These are phyloP conservation scores for Ceratina japonica DNA, from an alignment of 1,140 invertebrate genomes.

Conservation along the genomic window DNA sequence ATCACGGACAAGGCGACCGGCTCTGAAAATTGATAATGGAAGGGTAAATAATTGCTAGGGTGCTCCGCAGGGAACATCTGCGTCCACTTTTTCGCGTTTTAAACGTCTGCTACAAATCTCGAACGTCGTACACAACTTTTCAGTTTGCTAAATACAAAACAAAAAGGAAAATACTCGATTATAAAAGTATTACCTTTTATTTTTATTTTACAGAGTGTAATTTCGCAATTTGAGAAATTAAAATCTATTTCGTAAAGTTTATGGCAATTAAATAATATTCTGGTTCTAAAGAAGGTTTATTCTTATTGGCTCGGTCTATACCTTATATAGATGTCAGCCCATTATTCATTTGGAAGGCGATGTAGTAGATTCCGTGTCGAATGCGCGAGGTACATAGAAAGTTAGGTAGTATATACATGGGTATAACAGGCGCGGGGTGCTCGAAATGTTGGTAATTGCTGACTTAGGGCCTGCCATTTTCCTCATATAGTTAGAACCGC, in stretches of 20 bases:
- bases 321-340: no score
- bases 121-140: not conserved
- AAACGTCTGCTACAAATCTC: not conserved
- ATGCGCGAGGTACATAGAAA: conserved; percentile 34
- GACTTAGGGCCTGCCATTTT: conserved; percentile 75
- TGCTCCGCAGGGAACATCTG: conserved; percentile 12
- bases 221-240: no score
- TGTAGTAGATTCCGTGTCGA: conserved; percentile 34
- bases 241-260: no score
- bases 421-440: conserved; percentile 52
- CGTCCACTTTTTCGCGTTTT: not conserved
- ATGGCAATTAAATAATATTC: no score
- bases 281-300: no score
- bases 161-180: not conserved
- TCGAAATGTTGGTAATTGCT: conserved; percentile 74
- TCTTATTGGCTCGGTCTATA: no score
- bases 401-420: conserved; percentile 35
- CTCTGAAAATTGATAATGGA: conserved; percentile 39
- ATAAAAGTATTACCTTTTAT: not conserved
- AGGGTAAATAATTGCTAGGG: conserved; percentile 46
- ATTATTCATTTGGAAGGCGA: conserved; percentile 38
- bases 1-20: conserved; percentile 65
- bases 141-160: not conserved
- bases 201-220: no score
- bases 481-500: conserved; percentile 66